A percentile compares a stretch with the other conserved stretches of the same genome.
phyloP scores from a whole-genome alignment of 2,888 invertebrate genomes.

The Drosophila incognita region DNA sequence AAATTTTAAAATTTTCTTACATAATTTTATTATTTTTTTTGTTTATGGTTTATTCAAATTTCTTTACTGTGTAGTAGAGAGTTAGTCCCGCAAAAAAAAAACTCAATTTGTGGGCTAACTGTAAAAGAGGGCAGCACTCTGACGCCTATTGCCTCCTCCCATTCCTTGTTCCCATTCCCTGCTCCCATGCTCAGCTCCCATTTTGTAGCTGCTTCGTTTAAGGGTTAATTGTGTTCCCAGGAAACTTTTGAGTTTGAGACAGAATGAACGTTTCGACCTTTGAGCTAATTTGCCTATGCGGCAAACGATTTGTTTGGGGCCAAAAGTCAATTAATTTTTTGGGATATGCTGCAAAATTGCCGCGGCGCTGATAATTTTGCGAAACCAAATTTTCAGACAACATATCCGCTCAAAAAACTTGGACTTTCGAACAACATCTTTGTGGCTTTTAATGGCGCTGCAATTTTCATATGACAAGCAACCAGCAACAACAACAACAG shows the following conservation, averaged over 20 bases:
- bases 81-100: slow-evolving; percentile 25
- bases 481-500: slow-evolving; percentile 32
- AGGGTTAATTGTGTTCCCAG: slow-evolving; percentile 76
- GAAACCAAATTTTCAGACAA: slow-evolving; percentile 66
- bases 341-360: slow-evolving; percentile 30
- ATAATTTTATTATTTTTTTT: neutral
- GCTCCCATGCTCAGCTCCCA: too few species aligned
- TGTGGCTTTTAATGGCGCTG: slow-evolving; percentile 67
- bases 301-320: slow-evolving; percentile 29
- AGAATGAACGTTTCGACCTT: neutral
- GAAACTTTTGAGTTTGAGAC: slow-evolving; percentile 42
- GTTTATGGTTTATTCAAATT: neutral
- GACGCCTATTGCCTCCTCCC: slow-evolving; percentile 49
- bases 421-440: neutral
- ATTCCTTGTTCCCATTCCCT: neutral
- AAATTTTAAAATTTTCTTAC: neutral
- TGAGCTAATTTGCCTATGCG: slow-evolving; percentile 77
- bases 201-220: neutral
- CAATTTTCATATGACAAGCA: slow-evolving; percentile 79
- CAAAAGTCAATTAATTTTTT: slow-evolving; percentile 78
- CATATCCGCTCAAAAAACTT: slow-evolving; percentile 62
- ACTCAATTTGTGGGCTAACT: slow-evolving; percentile 73
- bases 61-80: slow-evolving; percentile 2
- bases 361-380: slow-evolving; percentile 62
- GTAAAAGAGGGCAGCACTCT: slow-evolving; percentile 60